Conservation (phyloP, 2,888 invertebrate species). For the Liposcelis brunnea region DNA sequence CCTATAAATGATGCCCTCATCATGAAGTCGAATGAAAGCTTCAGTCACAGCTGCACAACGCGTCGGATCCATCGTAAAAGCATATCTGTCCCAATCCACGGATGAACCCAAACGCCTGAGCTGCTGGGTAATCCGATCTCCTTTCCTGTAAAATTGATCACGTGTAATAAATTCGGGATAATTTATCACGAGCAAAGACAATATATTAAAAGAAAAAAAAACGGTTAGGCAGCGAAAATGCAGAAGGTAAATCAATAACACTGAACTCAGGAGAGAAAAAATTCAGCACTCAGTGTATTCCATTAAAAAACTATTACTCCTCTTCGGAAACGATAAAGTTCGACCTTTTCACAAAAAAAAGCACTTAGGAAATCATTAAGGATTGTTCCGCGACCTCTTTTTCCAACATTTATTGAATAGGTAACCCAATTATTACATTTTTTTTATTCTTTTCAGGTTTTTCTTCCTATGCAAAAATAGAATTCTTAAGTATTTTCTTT, state of each 20-base stretch:
- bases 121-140: conserved; percentile 61
- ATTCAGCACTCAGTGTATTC: neutral
- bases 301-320: neutral
- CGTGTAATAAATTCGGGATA: conserved; percentile 8
- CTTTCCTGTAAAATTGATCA: conserved; percentile 34
- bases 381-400: no score
- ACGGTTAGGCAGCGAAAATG: conserved; percentile 1
- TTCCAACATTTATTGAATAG: no score
- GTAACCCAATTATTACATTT: no score
- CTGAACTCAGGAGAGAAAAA: neutral
- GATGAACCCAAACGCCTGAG: conserved; percentile 76
- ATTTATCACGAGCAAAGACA: neutral
- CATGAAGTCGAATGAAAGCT: conserved; percentile 83
- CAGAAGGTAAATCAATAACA: conserved; percentile 9
- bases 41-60: conserved; percentile 78
- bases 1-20: conserved; percentile 76
- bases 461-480: no score
- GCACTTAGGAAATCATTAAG: no score
- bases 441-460: no score
- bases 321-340: no score
- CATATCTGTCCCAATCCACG: conserved; percentile 84
- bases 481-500: no score
- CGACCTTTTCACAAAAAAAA: no score
- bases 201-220: neutral
- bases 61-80: conserved; percentile 93